These are phyloP conservation scores for Danaus plexippus DNA, from an alignment of 1,140 invertebrate species.

Conservation along the genomic window DNA sequence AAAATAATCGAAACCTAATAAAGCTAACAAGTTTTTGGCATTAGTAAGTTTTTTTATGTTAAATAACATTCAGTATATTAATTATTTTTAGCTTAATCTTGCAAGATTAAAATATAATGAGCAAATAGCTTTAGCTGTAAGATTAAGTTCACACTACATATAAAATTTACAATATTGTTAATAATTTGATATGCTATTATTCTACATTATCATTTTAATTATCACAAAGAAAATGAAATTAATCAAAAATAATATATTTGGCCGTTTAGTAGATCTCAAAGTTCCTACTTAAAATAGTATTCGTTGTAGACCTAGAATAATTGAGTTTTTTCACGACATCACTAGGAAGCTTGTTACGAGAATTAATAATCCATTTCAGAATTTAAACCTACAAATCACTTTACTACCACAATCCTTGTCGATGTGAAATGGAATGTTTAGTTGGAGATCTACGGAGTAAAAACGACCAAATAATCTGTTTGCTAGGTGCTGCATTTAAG, in stretches of 20 bases:
- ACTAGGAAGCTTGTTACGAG: constrained; percentile 10
- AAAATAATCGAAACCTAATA: constrained; percentile 39
- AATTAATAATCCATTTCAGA: too few relatives aligned
- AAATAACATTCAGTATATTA: too few relatives aligned
- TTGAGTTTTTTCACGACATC: constrained; percentile 10
- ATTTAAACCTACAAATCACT: too few relatives aligned
- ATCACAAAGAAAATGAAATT: constrained; percentile 27
- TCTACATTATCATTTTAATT: constrained; percentile 19
- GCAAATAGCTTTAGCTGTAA: too few relatives aligned
- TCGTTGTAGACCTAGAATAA: constrained; percentile 14
- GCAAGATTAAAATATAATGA: too few relatives aligned
- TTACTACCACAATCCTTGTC: too few relatives aligned
- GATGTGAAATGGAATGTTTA: constrained; percentile 4
- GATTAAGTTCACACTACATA: not conserved
- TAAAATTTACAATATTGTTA: constrained; percentile 16
- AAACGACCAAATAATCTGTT: constrained; percentile 66
- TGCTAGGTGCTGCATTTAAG: constrained; percentile 77
- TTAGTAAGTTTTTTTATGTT: constrained; percentile 5
- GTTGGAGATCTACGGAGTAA: constrained; percentile 47
- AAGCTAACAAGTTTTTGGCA: constrained; percentile 31
- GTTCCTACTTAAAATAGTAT: constrained; percentile 14
- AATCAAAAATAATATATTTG: constrained; percentile 36
- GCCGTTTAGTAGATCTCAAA: constrained; percentile 45
- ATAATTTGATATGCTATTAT: constrained; percentile 44
- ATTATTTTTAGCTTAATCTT: too few relatives aligned